Conservation (phyloP, 2,113 vertebrate genomes). For the Thunnus maccoyii region DNA sequence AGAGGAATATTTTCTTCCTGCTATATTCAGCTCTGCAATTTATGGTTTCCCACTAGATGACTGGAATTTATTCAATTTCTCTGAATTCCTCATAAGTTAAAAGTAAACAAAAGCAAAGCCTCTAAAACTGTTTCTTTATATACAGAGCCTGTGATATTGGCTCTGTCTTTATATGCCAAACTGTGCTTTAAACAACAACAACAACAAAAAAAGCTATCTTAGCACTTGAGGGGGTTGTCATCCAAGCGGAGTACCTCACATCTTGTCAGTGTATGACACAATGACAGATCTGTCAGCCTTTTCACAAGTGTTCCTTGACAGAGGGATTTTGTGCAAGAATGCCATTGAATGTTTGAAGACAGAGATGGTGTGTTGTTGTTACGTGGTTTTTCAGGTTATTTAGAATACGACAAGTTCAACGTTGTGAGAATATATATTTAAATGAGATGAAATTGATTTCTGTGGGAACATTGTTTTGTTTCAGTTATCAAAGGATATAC, state of each 20-base stretch:
- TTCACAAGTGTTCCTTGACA: conserved; percentile 28
- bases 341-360: conserved; percentile 15
- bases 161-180: not conserved
- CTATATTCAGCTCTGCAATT: not conserved
- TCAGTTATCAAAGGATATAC: not conserved
- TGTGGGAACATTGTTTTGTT: not conserved
- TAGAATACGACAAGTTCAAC: not conserved
- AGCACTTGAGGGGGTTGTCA: conserved; percentile 28
- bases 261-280: conserved; percentile 27
- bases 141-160: conserved; percentile 6
- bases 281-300: conserved; percentile 44
- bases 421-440: not conserved
- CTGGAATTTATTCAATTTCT: conserved; percentile 32
- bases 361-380: not conserved
- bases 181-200: conserved; percentile 11
- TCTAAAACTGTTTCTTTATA: not conserved
- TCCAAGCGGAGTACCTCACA: not conserved
- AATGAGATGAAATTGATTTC: not conserved
- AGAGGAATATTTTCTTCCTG: not conserved
- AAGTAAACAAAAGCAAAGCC: conserved; percentile 34
- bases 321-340: not conserved
- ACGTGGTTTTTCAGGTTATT: not conserved
- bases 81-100: conserved; percentile 6
- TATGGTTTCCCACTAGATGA: conserved; percentile 18
- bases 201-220: not conserved